Conservation (phyloP, 2,888 invertebrate genomes). For the Thyatira batis region DNA sequence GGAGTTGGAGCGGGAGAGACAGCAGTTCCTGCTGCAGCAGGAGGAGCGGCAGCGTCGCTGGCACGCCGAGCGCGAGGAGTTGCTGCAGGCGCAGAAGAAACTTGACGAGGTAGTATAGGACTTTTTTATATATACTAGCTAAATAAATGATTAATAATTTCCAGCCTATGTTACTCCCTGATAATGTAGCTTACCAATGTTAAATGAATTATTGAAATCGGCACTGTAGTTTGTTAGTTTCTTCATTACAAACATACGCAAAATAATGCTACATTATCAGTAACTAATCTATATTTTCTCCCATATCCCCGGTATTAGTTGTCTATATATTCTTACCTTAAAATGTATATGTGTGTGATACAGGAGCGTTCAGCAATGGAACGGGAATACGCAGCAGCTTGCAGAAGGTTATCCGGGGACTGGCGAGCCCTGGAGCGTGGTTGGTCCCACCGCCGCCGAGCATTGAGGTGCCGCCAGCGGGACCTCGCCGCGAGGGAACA, state of each 20-base stretch:
- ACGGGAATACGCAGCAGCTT: constrained; percentile 86
- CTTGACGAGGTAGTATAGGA: constrained; percentile 80
- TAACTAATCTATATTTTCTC: too few relatives aligned
- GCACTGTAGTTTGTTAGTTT: too few relatives aligned
- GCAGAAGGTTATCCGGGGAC: constrained; percentile 76
- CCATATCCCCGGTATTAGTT: too few relatives aligned
- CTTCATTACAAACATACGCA: too few relatives aligned
- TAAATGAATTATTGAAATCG: too few relatives aligned
- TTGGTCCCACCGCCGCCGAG: constrained; percentile 82
- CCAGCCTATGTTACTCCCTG: too few relatives aligned
- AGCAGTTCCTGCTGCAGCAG: constrained; percentile 83
- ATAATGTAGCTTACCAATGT: too few relatives aligned
- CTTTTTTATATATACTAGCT: not conserved
- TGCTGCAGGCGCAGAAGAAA: constrained; percentile 87
- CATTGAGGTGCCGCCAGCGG: constrained; percentile 82
- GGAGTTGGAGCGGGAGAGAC: constrained; percentile 82
- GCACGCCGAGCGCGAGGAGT: constrained; percentile 81
- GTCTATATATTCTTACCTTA: too few relatives aligned
- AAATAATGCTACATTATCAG: too few relatives aligned
- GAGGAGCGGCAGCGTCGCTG: constrained; percentile 73
- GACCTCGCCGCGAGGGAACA: constrained; percentile 73
- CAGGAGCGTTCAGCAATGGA: constrained; percentile 84
- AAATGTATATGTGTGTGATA: not conserved
- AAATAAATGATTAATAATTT: too few relatives aligned
- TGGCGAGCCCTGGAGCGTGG: constrained; percentile 83